phyloP scores from a whole-genome alignment of 2,888 invertebrate species.

The Mesodorylaimus sp. region DNA sequence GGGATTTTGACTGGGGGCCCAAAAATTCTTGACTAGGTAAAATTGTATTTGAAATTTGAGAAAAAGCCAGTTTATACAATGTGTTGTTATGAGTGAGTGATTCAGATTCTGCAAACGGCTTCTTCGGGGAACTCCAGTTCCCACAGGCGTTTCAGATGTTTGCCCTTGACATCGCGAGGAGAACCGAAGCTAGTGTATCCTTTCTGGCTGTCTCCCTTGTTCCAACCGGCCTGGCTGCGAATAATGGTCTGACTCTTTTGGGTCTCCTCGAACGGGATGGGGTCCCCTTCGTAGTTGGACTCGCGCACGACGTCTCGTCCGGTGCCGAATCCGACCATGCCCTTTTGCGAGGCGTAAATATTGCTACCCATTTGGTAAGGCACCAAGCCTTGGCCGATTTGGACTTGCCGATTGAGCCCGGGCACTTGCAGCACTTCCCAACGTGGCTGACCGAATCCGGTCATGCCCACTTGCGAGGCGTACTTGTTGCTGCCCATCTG shows the following conservation, averaged over 20 bases:
- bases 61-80: too few relatives aligned
- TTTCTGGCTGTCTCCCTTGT: constrained; percentile 30
- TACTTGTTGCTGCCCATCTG: constrained; percentile 29
- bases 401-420: constrained; percentile 25
- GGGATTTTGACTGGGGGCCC: too few relatives aligned
- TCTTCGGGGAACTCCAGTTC: constrained; percentile 30
- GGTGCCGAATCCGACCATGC: constrained; percentile 24
- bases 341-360: constrained; percentile 19
- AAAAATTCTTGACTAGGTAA: too few relatives aligned
- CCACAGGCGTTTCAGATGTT: constrained; percentile 29
- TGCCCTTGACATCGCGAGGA: constrained; percentile 29
- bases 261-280: constrained; percentile 17
- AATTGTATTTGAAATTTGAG: too few relatives aligned
- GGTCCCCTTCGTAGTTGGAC: constrained; percentile 25
- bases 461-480: constrained; percentile 29
- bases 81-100: too few relatives aligned
- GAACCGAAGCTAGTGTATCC: constrained; percentile 28
- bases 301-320: constrained; percentile 6
- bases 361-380: constrained; percentile 10
- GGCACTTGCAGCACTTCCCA: constrained; percentile 23
- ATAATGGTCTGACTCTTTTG: constrained; percentile 28
- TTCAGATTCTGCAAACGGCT: constrained; percentile 4
- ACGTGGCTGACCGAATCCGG: constrained; percentile 27
- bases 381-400: constrained; percentile 20
- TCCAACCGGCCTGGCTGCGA: constrained; percentile 30